A percentile compares a stretch with the other conserved stretches of the same genome.
Evolutionary conservation across 2,888 invertebrate species (phyloP).

Genomic region (Archips xylosteana): DNA sequence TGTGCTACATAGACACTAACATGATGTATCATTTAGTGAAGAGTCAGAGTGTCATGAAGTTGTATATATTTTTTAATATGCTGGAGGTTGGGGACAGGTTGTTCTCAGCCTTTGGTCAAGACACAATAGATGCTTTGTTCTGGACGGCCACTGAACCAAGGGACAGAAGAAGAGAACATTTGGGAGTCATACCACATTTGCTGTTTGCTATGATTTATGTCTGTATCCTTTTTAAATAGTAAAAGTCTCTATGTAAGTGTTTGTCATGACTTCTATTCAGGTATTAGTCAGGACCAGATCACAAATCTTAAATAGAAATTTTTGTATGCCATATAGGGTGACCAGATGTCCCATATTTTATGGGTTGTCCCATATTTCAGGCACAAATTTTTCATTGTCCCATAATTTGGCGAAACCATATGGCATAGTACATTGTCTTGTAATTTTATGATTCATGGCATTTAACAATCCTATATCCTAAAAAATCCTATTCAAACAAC

Average conservation of each 20-base stretch:
- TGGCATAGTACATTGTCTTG: too few species aligned
- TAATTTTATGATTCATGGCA: too few species aligned
- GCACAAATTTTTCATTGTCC: too few species aligned
- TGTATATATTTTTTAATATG: conserved; percentile 99
- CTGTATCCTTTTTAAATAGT: conserved; percentile 91
- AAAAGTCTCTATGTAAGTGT: conserved; percentile 3
- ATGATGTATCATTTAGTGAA: conserved; percentile 99
- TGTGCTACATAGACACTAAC: conserved; percentile 98
- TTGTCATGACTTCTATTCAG: background rate
- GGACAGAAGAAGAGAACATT: conserved; percentile 91
- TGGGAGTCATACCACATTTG: conserved; percentile 95
- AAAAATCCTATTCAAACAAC: too few species aligned
- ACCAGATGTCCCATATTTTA: too few species aligned
- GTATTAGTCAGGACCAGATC: too few species aligned
- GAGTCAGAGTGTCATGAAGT: conserved; percentile 99
- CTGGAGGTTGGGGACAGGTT: conserved; percentile 98
- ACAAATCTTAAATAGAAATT: too few species aligned
- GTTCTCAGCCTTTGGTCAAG: conserved; percentile 98
- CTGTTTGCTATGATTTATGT: conserved; percentile 97
- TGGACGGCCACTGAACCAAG: conserved; percentile 99
- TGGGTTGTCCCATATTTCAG: too few species aligned
- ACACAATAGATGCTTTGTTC: conserved; percentile 98
- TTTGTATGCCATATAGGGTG: too few species aligned
- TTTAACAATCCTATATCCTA: too few species aligned
- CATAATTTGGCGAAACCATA: too few species aligned